These are phyloP conservation scores for Delia radicum DNA, from an alignment of 1,140 invertebrate genomes.

Conservation along the genomic window DNA sequence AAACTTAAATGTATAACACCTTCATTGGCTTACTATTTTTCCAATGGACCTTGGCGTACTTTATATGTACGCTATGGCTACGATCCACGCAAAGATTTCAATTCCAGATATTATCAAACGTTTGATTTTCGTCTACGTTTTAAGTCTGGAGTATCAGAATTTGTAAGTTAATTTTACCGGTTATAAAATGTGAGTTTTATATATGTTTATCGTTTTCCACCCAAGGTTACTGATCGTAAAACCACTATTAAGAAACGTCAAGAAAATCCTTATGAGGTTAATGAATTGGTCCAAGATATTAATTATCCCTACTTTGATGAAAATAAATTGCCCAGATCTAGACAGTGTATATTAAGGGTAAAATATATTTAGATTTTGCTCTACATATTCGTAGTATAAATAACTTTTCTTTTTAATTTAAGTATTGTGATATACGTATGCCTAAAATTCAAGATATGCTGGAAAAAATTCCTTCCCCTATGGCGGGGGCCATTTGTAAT, in stretches of 20 bases:
- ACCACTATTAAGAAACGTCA: constrained; percentile 18
- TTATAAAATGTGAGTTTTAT: not conserved
- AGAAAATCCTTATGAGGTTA: constrained; percentile 24
- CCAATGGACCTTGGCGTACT: constrained; percentile 84
- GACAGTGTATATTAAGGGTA: constrained; percentile 49
- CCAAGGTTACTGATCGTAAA: constrained; percentile 15
- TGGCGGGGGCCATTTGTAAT: constrained; percentile 66
- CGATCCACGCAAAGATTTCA: constrained; percentile 79
- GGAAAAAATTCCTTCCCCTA: constrained; percentile 64
- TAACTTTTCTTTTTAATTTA: constrained; percentile 42
- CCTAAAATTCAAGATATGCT: constrained; percentile 81
- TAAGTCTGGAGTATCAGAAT: constrained; percentile 47
- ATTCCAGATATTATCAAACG: constrained; percentile 76
- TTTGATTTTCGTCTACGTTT: constrained; percentile 79
- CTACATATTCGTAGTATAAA: not conserved
- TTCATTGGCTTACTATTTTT: constrained; percentile 78
- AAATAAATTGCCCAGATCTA: constrained; percentile 42
- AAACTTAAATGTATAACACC: constrained; percentile 80
- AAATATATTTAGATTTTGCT: not conserved
- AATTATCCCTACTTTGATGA: constrained; percentile 53
- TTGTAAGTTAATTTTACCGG: constrained; percentile 37
- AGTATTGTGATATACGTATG: constrained; percentile 84
- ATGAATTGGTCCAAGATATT: constrained; percentile 38
- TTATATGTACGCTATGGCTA: constrained; percentile 85
- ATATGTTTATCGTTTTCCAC: not conserved